A percentile compares a stretch with the other conserved stretches of the same genome.
Conservation (phyloP, 2,888 invertebrate species). For the Dynastes hyllus region DNA sequence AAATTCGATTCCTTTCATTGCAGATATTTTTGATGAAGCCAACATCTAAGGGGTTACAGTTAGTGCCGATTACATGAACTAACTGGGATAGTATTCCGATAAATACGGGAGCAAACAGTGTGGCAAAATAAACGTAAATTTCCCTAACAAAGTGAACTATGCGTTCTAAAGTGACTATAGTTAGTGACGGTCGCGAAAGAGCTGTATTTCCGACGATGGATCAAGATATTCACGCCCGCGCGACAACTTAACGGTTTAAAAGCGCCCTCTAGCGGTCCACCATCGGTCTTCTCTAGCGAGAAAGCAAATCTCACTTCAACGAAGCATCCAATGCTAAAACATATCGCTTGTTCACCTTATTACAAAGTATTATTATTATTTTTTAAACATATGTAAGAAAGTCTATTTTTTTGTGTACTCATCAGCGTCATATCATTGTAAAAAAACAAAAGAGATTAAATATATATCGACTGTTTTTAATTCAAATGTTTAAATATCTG, state of each 20-base stretch:
- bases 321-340: conserved; percentile 54
- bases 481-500: conserved; percentile 51
- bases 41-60: background rate
- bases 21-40: conserved; percentile 5
- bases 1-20: background rate
- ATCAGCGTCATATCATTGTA: conserved; percentile 39
- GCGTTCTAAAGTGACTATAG: conserved; percentile 58
- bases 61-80: background rate
- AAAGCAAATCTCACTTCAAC: conserved; percentile 37
- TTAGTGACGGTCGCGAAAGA: conserved; percentile 65
- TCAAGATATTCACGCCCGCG: conserved; percentile 48
- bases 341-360: conserved; percentile 60
- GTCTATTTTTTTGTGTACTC: conserved; percentile 26
- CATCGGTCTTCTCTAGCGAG: conserved; percentile 11
- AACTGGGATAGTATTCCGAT: background rate
- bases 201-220: conserved; percentile 63
- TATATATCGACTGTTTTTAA: conserved; percentile 47
- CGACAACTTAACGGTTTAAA: conserved; percentile 57
- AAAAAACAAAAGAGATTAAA: conserved; percentile 29
- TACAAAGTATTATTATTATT: conserved; percentile 4
- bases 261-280: background rate
- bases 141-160: conserved; percentile 50
- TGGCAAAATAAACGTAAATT: background rate
- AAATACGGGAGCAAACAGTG: background rate
- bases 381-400: conserved; percentile 7